Base-by-base conservation (phyloP, 1,140 invertebrate species). In the Eueides isabella region DNA sequence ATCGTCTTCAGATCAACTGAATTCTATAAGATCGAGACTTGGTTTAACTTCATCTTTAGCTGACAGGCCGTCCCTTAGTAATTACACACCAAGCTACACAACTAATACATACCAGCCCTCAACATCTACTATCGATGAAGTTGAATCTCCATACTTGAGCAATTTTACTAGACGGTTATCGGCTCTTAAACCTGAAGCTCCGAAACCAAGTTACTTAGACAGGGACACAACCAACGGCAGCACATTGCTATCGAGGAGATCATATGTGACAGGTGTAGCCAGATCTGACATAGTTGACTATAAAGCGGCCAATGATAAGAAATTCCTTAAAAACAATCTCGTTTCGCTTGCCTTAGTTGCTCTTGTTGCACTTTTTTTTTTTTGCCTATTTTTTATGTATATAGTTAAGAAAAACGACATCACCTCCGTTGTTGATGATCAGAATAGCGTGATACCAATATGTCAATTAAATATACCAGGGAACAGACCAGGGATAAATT, bases 131-230 rank as follows among this genome's bases (percentile, higher is more conserved):
- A 79, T 85, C 26, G 91, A 93, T 80, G 92, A 93, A 79, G 89
- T 91, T 62, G 95, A 96, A 83, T 95, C 95, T 75, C 96, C 96
- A 48, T 96, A 95, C 83, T 88, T 96, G 78, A 96, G 95, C 75
- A 95, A 95, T 79, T 96, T 96, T 74, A 95, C 95, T 2, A 88
- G 94, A 62, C 93, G 94, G 72, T 85, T 96, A 29, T 95, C 95
- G 41, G 83, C 94, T 11, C 84, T 95, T 29, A 92, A 92, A 68
- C 78, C 93, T 2, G 94, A 95, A 66, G 74, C 90, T 61, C 82
- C 82, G 1, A 92, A 89, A 80, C 72, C 80, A 11, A 77, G 83
- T 55, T 89, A 76, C 72, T 73, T 90, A 14, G 89, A 92, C 69
- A 69, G 86, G 38, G 93, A 94, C 48, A 77, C 82, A 35, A 88